Conservation (phyloP, 2,113 vertebrate genomes). For the Crocuta crocuta region DNA sequence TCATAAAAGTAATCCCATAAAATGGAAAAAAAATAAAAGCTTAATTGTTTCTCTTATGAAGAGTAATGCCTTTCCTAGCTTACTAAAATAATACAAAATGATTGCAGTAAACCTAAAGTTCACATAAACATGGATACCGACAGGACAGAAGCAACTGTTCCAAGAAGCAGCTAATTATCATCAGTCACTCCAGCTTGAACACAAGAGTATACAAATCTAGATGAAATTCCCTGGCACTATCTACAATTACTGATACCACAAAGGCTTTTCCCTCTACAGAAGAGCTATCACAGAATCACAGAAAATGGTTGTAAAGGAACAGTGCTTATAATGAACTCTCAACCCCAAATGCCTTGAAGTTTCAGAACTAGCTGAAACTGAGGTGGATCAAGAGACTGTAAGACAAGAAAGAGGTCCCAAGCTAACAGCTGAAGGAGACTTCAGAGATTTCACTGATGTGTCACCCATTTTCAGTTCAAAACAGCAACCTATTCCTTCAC, state of each 20-base stretch:
- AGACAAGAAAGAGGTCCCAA: not conserved
- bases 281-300: not conserved
- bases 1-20: conserved; percentile 32
- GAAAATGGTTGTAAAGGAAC: not conserved
- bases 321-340: not conserved
- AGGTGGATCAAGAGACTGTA: not conserved
- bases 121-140: not conserved
- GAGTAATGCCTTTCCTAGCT: not conserved
- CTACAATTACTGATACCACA: not conserved
- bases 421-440: not conserved
- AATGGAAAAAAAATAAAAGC: not conserved
- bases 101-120: not conserved
- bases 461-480: not conserved
- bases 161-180: not conserved
- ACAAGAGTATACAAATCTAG: conserved; percentile 5
- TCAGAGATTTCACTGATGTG: not conserved
- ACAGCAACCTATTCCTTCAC: conserved; percentile 14
- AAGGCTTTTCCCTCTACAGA: not conserved
- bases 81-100: conserved; percentile 35
- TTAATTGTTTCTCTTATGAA: conserved; percentile 19
- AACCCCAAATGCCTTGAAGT: not conserved
- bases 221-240: not conserved
- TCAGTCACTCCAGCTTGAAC: not conserved
- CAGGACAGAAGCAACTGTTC: not conserved
- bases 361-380: conserved; percentile 29